These are phyloP conservation scores for Pterostichus niger DNA, from an alignment of 2,888 invertebrate species.

Conservation along the genomic window DNA sequence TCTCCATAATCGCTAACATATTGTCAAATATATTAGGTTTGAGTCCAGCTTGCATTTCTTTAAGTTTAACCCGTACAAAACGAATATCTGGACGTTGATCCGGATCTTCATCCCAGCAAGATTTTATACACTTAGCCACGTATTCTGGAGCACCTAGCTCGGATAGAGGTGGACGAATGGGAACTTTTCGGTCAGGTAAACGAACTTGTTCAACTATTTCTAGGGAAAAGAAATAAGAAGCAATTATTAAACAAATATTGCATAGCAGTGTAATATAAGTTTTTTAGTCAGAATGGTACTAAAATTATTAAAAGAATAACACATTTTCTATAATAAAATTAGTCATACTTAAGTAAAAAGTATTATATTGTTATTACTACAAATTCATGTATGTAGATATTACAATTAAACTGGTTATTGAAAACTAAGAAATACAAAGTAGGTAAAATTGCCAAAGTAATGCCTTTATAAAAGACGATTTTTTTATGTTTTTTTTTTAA, in stretches of 20 bases:
- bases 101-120: slow-evolving; percentile 91
- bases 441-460: too few species aligned
- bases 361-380: too few species aligned
- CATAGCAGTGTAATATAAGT: too few species aligned
- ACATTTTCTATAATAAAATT: too few species aligned
- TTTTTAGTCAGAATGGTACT: too few species aligned
- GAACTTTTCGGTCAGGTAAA: slow-evolving; percentile 72
- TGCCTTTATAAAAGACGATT: too few species aligned
- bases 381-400: too few species aligned
- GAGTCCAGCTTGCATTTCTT: slow-evolving; percentile 89
- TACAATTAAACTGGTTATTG: too few species aligned
- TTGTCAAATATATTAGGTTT: slow-evolving; percentile 94
- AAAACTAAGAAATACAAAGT: too few species aligned
- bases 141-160: slow-evolving; percentile 86
- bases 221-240: slow-evolving; percentile 69
- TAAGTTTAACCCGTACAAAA: slow-evolving; percentile 86
- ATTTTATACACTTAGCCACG: slow-evolving; percentile 85
- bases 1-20: slow-evolving; percentile 94
- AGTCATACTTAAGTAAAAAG: too few species aligned
- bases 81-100: slow-evolving; percentile 89
- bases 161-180: slow-evolving; percentile 84
- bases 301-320: too few species aligned
- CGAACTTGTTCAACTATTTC: slow-evolving; percentile 77
- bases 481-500: not conserved
- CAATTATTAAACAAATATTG: too few species aligned